Evolutionary conservation across 2,113 vertebrate genomes (phyloP).

Genomic region (Prinia subflava): DNA sequence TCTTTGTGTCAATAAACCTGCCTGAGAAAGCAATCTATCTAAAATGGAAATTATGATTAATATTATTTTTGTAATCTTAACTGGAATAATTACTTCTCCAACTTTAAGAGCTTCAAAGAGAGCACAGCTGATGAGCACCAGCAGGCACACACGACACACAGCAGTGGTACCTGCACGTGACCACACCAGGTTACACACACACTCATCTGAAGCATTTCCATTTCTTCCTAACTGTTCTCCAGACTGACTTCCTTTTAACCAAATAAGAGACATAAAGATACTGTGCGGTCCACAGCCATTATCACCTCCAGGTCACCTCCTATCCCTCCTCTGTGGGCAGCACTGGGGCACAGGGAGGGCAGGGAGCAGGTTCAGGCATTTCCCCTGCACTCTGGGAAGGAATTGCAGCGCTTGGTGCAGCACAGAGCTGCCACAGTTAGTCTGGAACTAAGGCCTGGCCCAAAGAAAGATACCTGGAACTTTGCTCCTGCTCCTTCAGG

Average conservation of each 20-base stretch:
- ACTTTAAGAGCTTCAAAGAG: background rate
- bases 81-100: background rate
- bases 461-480: background rate
- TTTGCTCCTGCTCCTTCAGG: background rate
- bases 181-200: rapidly evolving
- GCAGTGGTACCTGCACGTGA: rapidly evolving
- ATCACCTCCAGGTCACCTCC: background rate
- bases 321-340: background rate
- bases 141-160: background rate
- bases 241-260: background rate
- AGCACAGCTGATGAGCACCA: rapidly evolving
- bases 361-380: background rate
- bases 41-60: background rate
- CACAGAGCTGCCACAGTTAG: background rate
- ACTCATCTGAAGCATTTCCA: background rate
- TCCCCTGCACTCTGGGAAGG: background rate
- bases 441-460: rapidly evolving
- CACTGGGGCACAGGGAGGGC: background rate
- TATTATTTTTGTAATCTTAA: background rate
- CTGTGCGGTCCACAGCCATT: background rate
- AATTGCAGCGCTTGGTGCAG: rapidly evolving
- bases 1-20: background rate
- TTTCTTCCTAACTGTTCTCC: background rate
- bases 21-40: background rate
- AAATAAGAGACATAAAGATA: background rate